Base-by-base conservation (phyloP, 2,797 vertebrate genomes). In the Enteromius unitaeniatus region DNA sequence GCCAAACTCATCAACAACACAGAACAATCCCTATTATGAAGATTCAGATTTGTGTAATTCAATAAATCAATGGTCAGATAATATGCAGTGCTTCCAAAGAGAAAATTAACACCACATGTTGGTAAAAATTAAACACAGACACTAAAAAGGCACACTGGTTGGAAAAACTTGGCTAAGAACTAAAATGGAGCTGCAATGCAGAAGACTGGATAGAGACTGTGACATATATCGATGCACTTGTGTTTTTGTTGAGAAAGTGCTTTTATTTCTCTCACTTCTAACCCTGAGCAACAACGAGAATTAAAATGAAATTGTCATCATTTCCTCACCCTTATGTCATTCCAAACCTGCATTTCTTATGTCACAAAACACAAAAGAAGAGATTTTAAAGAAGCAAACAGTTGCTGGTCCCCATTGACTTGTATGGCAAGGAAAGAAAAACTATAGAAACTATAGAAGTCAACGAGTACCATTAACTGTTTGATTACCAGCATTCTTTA, bases 41-140 rank as follows among this genome's bases (percentile, higher is more conserved):
- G 17, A 51, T 51, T 51, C 31, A 55, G 73, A 55, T 74, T 37
- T 53, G 72, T 74, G 19, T n/a, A n/a, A 75, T 53, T 42, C 58
- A 60, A 60, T 58, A 60, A 31, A 76, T 10, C 14, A 40, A 26
- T 23, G 4, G 11, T 47, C 6, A 78, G 7, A 42, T 17, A n/a
- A 34, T 51, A 70, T 70, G 3, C 19, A 8, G 10, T n/a, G 5
- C 19, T 53, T 31, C 14, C 26, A 64, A 13, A 64, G 10, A 15
- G 0, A 5, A 49, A 51, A 15, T 51, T 3, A 73, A 73, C 19
- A 31, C 26, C 15, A 73, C 26, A 51, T 31, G 45, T 49, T 72
- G 45, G 1, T 31, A 21, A 9, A 45, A 26, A 73, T 31, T 13
- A 73, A 51, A 73, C 6, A 21, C 17, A 53, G 47, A 4, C 26